These are phyloP conservation scores for Bryconaethiops microstoma DNA, from an alignment of 2,797 vertebrate genomes.

Conservation along the genomic window DNA sequence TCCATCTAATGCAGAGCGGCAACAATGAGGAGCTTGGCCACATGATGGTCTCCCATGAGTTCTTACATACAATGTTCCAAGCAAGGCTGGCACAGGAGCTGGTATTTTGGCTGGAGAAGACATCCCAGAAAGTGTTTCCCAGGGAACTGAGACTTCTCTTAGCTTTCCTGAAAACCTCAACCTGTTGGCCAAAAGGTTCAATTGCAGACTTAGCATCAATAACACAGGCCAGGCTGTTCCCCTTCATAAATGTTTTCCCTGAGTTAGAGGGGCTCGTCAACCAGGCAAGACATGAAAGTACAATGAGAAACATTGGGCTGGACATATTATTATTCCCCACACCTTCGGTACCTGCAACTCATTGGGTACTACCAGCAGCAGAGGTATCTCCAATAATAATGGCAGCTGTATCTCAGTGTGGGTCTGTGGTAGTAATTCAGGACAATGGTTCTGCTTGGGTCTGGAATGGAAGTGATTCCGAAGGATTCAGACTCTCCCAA, in stretches of 20 bases:
- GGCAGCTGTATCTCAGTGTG: conserved; percentile 58
- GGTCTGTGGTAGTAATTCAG: conserved; percentile 55
- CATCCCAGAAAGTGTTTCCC: conserved; percentile 49
- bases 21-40: conserved; percentile 65
- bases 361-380: conserved; percentile 40
- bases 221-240: conserved; percentile 74
- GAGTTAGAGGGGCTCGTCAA: conserved; percentile 61
- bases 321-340: conserved; percentile 65
- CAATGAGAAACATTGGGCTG: conserved; percentile 58
- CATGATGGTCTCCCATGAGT: conserved; percentile 70
- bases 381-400: conserved; percentile 49
- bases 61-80: conserved; percentile 75
- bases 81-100: conserved; percentile 68
- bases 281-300: conserved; percentile 61
- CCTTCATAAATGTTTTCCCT: conserved; percentile 70
- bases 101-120: conserved; percentile 68
- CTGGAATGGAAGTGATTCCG: conserved; percentile 63
- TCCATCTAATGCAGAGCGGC: conserved; percentile 75
- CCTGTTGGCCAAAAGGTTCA: conserved; percentile 67
- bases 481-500: conserved; percentile 59
- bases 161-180: conserved; percentile 65
- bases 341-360: conserved; percentile 62
- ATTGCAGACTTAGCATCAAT: conserved; percentile 66
- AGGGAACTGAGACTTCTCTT: conserved; percentile 71
- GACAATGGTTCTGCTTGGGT: conserved; percentile 73